A percentile compares a stretch with the other conserved stretches of the same genome.
phyloP scores from a whole-genome alignment of 2,113 vertebrate genomes.

The Phycodurus eques region DNA sequence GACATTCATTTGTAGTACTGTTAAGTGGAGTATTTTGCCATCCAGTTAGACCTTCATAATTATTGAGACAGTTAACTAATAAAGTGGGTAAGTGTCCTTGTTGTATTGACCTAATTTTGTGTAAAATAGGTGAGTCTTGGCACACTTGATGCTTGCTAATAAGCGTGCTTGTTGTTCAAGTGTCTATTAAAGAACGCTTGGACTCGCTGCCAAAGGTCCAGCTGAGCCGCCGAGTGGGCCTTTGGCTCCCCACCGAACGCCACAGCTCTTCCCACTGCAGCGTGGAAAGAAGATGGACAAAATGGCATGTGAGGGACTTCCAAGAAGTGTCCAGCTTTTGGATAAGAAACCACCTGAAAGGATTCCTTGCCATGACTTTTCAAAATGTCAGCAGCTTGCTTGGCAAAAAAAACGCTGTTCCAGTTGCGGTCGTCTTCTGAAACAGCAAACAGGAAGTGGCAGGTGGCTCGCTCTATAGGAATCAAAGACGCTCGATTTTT shows the following conservation, averaged over 20 bases:
- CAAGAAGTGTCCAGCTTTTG: slow-evolving; percentile 85
- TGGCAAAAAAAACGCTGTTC: slow-evolving; percentile 78
- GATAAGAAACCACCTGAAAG: slow-evolving; percentile 78
- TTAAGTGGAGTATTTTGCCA: not conserved
- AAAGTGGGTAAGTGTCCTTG: not conserved
- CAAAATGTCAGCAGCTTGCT: slow-evolving; percentile 71
- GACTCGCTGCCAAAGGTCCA: slow-evolving; percentile 81
- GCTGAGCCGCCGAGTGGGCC: slow-evolving; percentile 78
- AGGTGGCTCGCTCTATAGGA: slow-evolving; percentile 80
- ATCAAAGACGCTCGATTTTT: slow-evolving; percentile 72
- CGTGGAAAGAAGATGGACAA: slow-evolving; percentile 76
- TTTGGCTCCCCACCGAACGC: slow-evolving; percentile 83
- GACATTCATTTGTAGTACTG: not conserved
- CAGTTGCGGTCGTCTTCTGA: slow-evolving; percentile 87
- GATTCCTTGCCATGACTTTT: slow-evolving; percentile 75
- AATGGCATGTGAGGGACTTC: slow-evolving; percentile 82
- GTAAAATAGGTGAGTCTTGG: not conserved
- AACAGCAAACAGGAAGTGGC: slow-evolving; percentile 79
- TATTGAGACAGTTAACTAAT: no score
- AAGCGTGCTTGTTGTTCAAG: slow-evolving; percentile 45
- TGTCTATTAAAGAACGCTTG: slow-evolving; percentile 77
- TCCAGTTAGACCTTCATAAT: not conserved
- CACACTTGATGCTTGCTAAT: slow-evolving; percentile 15
- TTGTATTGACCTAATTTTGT: not conserved
- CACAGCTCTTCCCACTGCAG: slow-evolving; percentile 59